phyloP scores from a whole-genome alignment of 37 sponge, comb jelly and placozoan genomes.

The Agelas oroides region DNA sequence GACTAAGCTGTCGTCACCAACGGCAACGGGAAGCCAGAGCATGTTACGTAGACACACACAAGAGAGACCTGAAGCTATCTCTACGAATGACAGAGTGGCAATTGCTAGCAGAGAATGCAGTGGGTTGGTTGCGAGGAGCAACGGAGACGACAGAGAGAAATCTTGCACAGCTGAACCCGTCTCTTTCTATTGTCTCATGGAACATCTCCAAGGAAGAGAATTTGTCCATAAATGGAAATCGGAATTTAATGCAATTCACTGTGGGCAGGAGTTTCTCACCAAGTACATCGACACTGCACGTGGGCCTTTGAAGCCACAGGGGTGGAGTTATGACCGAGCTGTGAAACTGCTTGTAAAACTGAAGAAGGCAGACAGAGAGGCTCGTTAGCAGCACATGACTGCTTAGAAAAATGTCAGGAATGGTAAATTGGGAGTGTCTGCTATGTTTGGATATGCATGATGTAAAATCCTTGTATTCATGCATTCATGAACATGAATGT shows the following conservation, averaged over 20 bases:
- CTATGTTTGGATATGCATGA: too few species aligned
- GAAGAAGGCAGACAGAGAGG: slow-evolving; percentile 19
- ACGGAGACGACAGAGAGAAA: too few species aligned
- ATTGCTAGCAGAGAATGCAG: neutral
- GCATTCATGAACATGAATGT: too few species aligned
- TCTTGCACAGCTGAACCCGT: too few species aligned
- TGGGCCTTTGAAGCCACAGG: slow-evolving; percentile 70
- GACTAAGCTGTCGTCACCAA: neutral
- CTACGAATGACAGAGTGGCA: neutral
- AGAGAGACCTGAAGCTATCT: neutral
- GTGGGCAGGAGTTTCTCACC: slow-evolving; percentile 31
- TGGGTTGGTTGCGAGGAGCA: too few species aligned
- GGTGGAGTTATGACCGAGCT: slow-evolving; percentile 72
- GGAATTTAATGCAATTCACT: slow-evolving; percentile 23
- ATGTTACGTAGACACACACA: neutral
- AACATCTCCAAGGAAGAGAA: neutral
- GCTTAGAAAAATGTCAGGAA: too few species aligned
- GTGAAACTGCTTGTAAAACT: slow-evolving; percentile 59
- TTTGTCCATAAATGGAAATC: slow-evolving; percentile 8
- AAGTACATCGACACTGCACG: slow-evolving; percentile 64
- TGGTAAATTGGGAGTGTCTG: too few species aligned
- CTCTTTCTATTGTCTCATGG: slow-evolving; percentile 6
- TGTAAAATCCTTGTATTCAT: too few species aligned
- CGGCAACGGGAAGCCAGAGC: too few species aligned
- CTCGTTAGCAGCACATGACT: too few species aligned